Percentiles rank a stretch among this genome's conserved stretches.
phyloP scores from a whole-genome alignment of 2,113 vertebrate genomes.

The Syngnathus floridae region DNA sequence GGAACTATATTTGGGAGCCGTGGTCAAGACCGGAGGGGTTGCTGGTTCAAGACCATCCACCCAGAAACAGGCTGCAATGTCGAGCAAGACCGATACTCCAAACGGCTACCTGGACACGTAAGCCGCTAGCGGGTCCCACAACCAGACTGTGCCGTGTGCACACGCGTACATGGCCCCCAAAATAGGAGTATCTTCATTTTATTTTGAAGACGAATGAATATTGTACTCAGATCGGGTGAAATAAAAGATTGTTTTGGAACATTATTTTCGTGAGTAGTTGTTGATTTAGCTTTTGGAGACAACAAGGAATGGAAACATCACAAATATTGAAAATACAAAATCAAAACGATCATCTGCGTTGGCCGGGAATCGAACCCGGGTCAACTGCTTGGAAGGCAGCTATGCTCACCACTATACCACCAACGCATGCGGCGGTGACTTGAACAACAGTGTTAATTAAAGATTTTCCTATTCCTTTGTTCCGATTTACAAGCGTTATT shows the following conservation, averaged over 20 bases:
- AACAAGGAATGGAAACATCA: background rate
- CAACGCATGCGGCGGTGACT: constrained; percentile 19
- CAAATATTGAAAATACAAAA: background rate
- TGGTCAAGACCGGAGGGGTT: no score
- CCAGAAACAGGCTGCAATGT: no score
- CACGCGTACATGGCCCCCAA: no score
- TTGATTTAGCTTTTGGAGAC: background rate
- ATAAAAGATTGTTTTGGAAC: background rate
- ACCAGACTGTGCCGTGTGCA: no score
- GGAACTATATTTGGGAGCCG: no score
- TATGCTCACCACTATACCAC: constrained; percentile 74
- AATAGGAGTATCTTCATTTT: no score
- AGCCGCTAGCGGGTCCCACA: no score
- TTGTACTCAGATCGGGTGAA: no score
- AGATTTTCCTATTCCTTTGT: background rate
- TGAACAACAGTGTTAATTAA: background rate
- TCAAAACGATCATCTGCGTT: constrained; percentile 26
- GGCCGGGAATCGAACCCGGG: constrained; percentile 72
- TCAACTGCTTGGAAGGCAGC: constrained; percentile 77
- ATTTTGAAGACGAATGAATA: no score
- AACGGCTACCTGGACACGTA: no score
- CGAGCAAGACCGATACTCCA: no score
- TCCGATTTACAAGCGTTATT: background rate
- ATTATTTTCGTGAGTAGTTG: background rate
- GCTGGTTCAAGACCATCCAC: no score